Base-by-base conservation (phyloP, 2,888 invertebrate species). In the Charanyca ferruginea region DNA sequence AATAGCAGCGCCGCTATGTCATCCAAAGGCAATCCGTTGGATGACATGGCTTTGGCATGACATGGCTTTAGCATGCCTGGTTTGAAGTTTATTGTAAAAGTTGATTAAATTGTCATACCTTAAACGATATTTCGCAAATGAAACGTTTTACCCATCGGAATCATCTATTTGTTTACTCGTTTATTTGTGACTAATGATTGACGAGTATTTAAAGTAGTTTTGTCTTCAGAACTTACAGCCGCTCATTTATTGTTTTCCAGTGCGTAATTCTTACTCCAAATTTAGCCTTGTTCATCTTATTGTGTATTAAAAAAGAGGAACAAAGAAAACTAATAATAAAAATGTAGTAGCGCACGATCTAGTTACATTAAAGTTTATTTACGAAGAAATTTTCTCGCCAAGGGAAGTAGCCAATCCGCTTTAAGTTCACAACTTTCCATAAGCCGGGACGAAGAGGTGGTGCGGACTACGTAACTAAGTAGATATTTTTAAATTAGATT, bases 401-500 rank as follows among this genome's bases (percentile, higher is more conserved):
- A n/a, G 23, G 9, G 41, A 62, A 65, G 64, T 67, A 59, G 62
- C 71, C 65, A 82, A 80, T 74, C 69, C 66, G 64, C 61, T 81
- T 80, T 53, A 73, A 69, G 71, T 77, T 73, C 52, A 42, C 55
- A 80, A 80, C 52, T 80, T 76, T 71, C 55, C 62, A 62, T 73
- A 74, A 74, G 62, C 59, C 44, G 49, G 44, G 20, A 41, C 23
- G 49, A 38, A 55, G 71, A 52, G 53, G 60, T 61, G 60, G 52
- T 49, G 55, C 48, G 5, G 41, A 49, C 59, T 57, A 55, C 42
- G 42, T 64, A 61, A 66, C 38, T 51, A 59, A 51, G 73, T 25
- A 52, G 59, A 68, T 62, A 61, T 70, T 77, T 77, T 78, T 65
- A 74, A 75, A 78, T 80, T 78, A 67, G 66, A 72, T 78, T 68